Evolutionary conservation across 2,113 vertebrate genomes (phyloP).

Genomic region (Tretioscincus oriximinensis): DNA sequence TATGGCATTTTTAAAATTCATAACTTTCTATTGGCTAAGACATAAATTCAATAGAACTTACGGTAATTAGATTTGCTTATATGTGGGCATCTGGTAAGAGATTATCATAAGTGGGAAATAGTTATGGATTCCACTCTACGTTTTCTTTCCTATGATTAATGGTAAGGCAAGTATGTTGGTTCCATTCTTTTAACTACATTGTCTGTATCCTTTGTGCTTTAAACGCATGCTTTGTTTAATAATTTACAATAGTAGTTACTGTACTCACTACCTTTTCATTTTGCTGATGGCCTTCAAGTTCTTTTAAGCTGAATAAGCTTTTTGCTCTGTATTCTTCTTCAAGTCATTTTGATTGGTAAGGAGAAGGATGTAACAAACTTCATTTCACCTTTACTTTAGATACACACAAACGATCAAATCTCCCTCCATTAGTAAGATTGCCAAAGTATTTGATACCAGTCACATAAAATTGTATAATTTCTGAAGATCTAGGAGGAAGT

Average conservation of each 20-base stretch:
- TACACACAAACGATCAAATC: neutral
- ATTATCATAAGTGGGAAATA: neutral
- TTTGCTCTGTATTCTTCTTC: neutral
- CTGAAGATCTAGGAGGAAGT: neutral
- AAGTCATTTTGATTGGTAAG: neutral
- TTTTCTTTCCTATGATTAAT: neutral
- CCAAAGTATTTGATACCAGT: neutral
- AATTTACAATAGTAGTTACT: slow-evolving; percentile 10
- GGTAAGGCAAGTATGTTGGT: neutral
- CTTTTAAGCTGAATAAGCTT: slow-evolving; percentile 19
- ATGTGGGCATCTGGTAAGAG: neutral
- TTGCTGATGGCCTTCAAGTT: slow-evolving; percentile 21
- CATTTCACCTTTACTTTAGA: neutral
- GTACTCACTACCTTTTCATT: slow-evolving; percentile 16
- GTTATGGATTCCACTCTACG: neutral
- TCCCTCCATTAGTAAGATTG: neutral
- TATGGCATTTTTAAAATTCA: no score
- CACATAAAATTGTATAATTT: neutral
- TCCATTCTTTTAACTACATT: neutral
- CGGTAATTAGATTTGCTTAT: no score
- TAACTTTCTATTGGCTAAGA: neutral
- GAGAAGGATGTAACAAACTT: neutral
- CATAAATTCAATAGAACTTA: neutral
- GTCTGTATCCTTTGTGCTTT: neutral
- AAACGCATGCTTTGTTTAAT: slow-evolving; percentile 21